Base-by-base conservation (phyloP, 2,888 invertebrate species). In the Diarsia rubi region DNA sequence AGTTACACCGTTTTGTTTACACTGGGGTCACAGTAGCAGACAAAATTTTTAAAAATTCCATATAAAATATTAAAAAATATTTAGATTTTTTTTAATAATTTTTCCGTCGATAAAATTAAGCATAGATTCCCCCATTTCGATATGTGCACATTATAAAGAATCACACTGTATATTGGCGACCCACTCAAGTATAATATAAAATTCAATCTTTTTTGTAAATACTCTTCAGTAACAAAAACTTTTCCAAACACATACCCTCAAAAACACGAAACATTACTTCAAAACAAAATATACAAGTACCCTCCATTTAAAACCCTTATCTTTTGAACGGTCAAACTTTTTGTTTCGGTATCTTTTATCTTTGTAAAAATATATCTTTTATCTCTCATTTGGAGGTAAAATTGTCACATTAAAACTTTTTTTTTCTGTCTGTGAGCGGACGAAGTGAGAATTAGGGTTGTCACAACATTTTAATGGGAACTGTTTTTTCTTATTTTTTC, bases 331-430 rank as follows among this genome's bases (percentile, higher is more conserved):
- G 37, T 21, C 49, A 24, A 78, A 81, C 65, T 81, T 83, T 81
- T 78, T 59, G 73, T 72, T 27, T 19, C n/a, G 47, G 24, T 65
- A 82, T 69, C 66, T 75, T 78, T 64, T 82, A 75, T 81, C 64
- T 79, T 69, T 79, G 4, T 65, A 21, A 21, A 69, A 47, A 79
- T 68, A 64, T 47, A 57, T 73, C 8, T 73, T 60, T 67, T 78
- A 57, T 72, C 60, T 78, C 57, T 27, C 44, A 49, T 44, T 66
- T 31, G 16, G 62, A 66, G 49, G 54, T 57, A 72, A 68, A 82
- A 79, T 79, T 82, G 79, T 70, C 78, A 52, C 82, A 67, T 79
- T 82, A 70, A 76, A 68, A 67, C 54, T 77, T 69, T 69, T 78
- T 82, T 68, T 57, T 81, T 49, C 19, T 24, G 21, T 57, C 59